phyloP scores from a whole-genome alignment of 2,113 vertebrate species.

The Siphamia tubifer region DNA sequence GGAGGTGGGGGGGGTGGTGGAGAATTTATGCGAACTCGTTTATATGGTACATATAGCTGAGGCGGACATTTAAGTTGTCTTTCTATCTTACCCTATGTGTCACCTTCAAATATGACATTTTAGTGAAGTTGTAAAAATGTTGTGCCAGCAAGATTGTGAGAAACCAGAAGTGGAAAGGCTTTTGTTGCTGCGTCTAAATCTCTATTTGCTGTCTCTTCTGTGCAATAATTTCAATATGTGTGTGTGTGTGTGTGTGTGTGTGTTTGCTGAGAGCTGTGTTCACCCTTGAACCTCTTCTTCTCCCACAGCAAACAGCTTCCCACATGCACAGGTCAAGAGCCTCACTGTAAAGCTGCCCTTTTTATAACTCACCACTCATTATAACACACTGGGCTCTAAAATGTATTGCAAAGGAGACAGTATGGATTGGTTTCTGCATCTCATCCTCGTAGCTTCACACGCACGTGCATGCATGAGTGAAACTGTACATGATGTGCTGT shows the following conservation, averaged over 20 bases:
- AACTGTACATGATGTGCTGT: not conserved
- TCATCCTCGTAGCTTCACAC: not conserved
- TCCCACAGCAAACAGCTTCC: constrained; percentile 53
- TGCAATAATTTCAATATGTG: constrained; percentile 20
- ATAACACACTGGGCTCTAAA: not conserved
- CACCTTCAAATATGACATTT: constrained; percentile 21
- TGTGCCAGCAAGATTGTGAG: not conserved
- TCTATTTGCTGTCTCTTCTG: constrained; percentile 6
- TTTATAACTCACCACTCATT: constrained; percentile 30
- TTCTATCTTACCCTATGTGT: not conserved
- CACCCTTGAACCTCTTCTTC: constrained; percentile 37
- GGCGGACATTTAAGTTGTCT: not conserved
- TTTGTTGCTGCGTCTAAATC: constrained; percentile 10
- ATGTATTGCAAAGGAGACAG: not conserved
- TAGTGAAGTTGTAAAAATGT: constrained; percentile 1
- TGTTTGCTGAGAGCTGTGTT: constrained; percentile 13
- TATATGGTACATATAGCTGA: constrained; percentile 1
- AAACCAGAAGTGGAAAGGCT: not conserved
- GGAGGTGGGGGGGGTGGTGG: too few relatives aligned
- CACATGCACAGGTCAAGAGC: constrained; percentile 55
- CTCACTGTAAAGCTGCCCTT: constrained; percentile 26
- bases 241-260: too few relatives aligned
- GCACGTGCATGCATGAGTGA: not conserved
- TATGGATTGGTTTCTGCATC: not conserved
- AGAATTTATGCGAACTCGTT: constrained; percentile 55